phyloP scores from a whole-genome alignment of 2,113 vertebrate genomes.

The Stigmatopora argus region DNA sequence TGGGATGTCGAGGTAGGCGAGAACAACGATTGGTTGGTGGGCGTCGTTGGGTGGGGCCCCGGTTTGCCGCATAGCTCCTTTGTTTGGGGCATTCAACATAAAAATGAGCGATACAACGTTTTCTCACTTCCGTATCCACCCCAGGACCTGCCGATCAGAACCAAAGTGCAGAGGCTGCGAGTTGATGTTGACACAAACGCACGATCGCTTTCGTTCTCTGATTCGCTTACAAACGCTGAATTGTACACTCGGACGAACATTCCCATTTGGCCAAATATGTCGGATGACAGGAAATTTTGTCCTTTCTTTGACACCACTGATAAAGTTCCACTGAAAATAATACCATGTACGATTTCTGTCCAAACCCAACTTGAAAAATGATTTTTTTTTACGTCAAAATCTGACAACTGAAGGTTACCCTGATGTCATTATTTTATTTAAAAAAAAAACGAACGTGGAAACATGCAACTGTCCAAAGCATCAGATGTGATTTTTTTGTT shows the following conservation, averaged over 20 bases:
- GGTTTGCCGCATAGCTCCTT: neutral
- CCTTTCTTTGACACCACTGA: neutral
- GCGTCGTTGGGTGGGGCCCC: neutral
- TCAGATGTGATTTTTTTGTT: no score
- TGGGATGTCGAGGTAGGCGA: slow-evolving; percentile 5
- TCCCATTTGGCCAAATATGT: neutral
- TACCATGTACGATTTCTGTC: neutral
- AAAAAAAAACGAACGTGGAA: no score
- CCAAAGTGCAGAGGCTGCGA: slow-evolving; percentile 1
- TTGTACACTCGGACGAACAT: neutral
- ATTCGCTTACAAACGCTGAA: neutral
- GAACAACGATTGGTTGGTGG: neutral
- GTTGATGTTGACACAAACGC: neutral
- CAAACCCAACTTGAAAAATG: neutral
- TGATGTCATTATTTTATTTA: no score
- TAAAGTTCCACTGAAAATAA: neutral
- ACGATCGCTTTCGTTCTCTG: neutral
- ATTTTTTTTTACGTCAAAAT: neutral
- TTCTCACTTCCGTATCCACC: neutral
- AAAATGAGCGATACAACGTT: neutral
- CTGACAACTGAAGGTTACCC: no score
- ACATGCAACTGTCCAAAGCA: no score
- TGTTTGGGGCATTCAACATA: neutral
- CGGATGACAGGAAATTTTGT: neutral
- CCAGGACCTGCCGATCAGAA: neutral